Evolutionary conservation across 2,888 invertebrate genomes (phyloP), one percentile per base, ranked within the genome.

Genomic region (Chromoteleia sp.): DNA sequence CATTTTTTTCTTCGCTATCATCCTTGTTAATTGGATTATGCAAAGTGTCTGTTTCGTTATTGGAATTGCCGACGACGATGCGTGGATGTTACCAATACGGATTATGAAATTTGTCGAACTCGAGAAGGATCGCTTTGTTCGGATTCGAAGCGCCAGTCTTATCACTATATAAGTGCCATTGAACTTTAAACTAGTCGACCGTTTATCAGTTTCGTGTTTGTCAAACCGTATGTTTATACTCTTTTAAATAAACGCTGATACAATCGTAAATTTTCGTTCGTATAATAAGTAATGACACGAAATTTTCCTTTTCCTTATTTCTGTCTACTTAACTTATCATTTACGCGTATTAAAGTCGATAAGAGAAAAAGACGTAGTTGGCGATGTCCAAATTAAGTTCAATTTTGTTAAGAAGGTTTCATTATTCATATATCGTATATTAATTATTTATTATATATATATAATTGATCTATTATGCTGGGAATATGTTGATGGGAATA

Each of bases 271-370:
- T 48, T 48, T 48, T 45, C 36, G 14, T 48, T 65, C 39, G 39
- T 33, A 4, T 50, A 48, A 63, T 30, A 5, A 45, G 2, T 50
- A 63, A 48, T 33, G 29, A 48, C 48, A 15, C 33, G 43, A 63
- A 63, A 63, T 48, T 48, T 63, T 29, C 33, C 48, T 63, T 63
- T 63, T 48, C 63, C 63, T 63, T 21, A 63, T 63, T 17, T 48
- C 21, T 17, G 63, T 33, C 63, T 48, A 48, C 19, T 63, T 33
- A 45, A 39, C 61, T 45, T n/a, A n/a, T n/a, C n/a, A n/a, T 29
- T 36, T 30, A 21, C 29, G 19, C 17, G 2, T 36, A 48, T 48
- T 48, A 48, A 12, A 8, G 63, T 48, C 48, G 33, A 48, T 25
- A 19, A 48, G 19, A 63, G 19, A 17, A 43, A 48, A 63, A 33